These are phyloP conservation scores for Phortica okadai DNA, from an alignment of 2,888 invertebrate species.

Conservation along the genomic window DNA sequence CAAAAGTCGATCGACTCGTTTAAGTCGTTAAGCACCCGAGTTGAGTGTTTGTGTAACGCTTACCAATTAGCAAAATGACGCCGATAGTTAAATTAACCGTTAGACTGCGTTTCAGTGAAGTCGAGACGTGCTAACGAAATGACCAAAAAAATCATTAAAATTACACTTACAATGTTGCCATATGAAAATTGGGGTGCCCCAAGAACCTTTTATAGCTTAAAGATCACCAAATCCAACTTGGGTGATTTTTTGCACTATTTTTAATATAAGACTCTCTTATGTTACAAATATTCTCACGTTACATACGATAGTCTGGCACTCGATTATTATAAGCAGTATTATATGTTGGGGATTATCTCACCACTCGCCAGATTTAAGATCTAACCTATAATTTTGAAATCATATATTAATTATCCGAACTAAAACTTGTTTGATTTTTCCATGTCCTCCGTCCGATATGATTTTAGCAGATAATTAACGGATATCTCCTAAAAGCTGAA, in stretches of 20 bases:
- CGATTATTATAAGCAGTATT: too few species aligned
- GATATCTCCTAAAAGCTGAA: background rate
- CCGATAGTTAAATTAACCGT: conserved; percentile 55
- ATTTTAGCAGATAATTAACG: background rate
- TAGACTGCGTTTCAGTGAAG: conserved; percentile 32
- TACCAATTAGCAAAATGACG: conserved; percentile 55
- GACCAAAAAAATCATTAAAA: conserved; percentile 3
- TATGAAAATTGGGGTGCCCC: conserved; percentile 4
- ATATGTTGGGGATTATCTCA: too few species aligned
- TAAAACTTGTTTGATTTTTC: too few species aligned
- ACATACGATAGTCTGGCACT: too few species aligned
- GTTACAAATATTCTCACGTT: too few species aligned
- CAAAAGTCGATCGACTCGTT: background rate
- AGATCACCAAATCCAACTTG: too few species aligned
- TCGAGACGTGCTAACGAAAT: conserved; percentile 1
- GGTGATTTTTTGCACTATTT: too few species aligned
- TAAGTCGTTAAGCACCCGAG: conserved; percentile 11
- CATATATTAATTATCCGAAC: too few species aligned
- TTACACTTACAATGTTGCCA: conserved; percentile 1
- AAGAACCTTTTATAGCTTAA: background rate
- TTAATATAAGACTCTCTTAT: too few species aligned
- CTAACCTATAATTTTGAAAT: too few species aligned
- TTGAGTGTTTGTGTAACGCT: conserved; percentile 36
- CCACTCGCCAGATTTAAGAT: too few species aligned
- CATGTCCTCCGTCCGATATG: too few species aligned